A percentile compares a stretch with the other conserved stretches of the same genome.
phyloP scores from a whole-genome alignment of 2,113 vertebrate genomes.

The Cyprinodon variegatus region DNA sequence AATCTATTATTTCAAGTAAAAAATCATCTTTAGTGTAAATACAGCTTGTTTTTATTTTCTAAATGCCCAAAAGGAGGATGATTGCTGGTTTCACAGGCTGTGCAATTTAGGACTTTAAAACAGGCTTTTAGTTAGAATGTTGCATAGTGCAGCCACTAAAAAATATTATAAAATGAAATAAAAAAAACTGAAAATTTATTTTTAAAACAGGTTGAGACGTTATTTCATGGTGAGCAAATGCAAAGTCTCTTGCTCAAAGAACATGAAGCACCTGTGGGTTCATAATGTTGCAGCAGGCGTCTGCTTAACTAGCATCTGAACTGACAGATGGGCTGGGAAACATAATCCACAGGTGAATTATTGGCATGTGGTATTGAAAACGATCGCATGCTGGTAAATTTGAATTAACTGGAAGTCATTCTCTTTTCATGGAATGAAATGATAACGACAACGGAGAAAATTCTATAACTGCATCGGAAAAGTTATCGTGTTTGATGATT shows the following conservation, averaged over 20 bases:
- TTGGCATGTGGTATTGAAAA: not conserved
- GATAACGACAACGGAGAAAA: not conserved
- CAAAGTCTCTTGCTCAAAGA: slow-evolving; percentile 5
- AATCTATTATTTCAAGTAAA: not conserved
- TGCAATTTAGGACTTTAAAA: not conserved
- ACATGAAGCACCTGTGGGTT: too few relatives aligned
- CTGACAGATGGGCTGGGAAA: slow-evolving; percentile 44
- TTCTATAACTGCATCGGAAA: not conserved
- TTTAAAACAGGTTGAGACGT: not conserved
- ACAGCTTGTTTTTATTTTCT: too few relatives aligned
- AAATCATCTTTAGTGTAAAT: not conserved
- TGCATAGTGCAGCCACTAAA: not conserved
- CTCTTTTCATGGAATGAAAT: not conserved
- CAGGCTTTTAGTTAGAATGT: too few relatives aligned
- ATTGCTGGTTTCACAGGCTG: too few relatives aligned
- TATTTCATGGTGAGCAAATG: not conserved
- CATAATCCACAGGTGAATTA: slow-evolving; percentile 21
- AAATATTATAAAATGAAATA: not conserved
- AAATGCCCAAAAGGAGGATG: too few relatives aligned
- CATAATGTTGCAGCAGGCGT: slow-evolving; percentile 2
- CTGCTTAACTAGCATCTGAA: slow-evolving; percentile 32
- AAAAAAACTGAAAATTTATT: not conserved
- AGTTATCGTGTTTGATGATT: too few relatives aligned
- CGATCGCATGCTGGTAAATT: slow-evolving; percentile 11
- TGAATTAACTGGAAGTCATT: not conserved